Evolutionary conservation across 2,888 invertebrate species (phyloP), one percentile per base, ranked within the genome.

Genomic region (Capitulum mitella): DNA sequence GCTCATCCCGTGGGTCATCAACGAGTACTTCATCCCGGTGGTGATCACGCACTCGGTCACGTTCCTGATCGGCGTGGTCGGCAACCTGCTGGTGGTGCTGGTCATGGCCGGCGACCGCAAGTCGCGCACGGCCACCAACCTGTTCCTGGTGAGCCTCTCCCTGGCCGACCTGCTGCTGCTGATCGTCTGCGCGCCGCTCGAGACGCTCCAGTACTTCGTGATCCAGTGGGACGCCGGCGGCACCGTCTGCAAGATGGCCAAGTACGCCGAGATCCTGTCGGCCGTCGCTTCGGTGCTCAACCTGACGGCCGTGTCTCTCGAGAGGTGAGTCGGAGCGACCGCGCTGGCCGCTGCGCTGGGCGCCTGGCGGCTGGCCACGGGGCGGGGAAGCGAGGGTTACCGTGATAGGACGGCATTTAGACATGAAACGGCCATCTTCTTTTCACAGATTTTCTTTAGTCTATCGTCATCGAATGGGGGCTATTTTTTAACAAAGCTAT

Each of bases 201-300:
- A 87, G 80, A 83, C 85, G 3, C 83, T 86, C 22, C 83, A 85
- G 79, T 86, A 86, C 82, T 86, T 87, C 80, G 83, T 85, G 12
- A 83, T 84, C 8, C 84, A 85, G 80, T 88, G 87, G 87, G 85
- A 85, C 40, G 84, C 85, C 26, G 85, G 85, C 22, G 84, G 85
- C 40, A 83, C 85, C n/a, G 83, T 87, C 70, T 88, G 88, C 83
- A 87, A 87, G 83, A 80, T 87, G 78, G 86, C 87, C 0, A 85
- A 85, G 51, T 88, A 86, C 82, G 85, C 85, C 3, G 87, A 87
- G 82, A 85, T 87, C 81, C 83, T 88, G 37, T 86, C 87, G 0
- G 87, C 87, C 1, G 84, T 86, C 10, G 86, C 87, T 0, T 87
- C 88, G 22, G 86, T 88, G 3, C 85, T 88, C 58, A 88, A 88